Evolutionary conservation across 2,888 invertebrate species (phyloP), one percentile per base, ranked within the genome.

Genomic region (Clivina fossor): DNA sequence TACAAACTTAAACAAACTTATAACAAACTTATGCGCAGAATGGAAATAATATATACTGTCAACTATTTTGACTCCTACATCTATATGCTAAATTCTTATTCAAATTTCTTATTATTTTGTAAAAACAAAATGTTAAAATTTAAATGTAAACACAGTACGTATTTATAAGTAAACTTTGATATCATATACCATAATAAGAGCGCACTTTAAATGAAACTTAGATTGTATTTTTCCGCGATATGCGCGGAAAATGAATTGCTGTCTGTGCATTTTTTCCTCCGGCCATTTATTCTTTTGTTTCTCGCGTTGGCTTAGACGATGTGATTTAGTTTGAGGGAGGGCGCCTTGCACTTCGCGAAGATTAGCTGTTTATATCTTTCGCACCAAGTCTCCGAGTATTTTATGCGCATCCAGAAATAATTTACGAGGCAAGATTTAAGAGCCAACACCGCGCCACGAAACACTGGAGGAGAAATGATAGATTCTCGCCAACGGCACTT

Each of bases 101-200:
- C n/a, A n/a, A n/a, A n/a, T n/a, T n/a, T n/a, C n/a, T n/a, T n/a
- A n/a, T n/a, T n/a, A n/a, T n/a, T n/a, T n/a, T n/a, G n/a, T n/a
- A n/a, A n/a, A n/a, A n/a, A n/a, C n/a, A n/a, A n/a, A n/a, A n/a
- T n/a, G n/a, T n/a, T n/a, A n/a, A n/a, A n/a, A n/a, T n/a, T n/a
- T n/a, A n/a, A n/a, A n/a, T n/a, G n/a, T n/a, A n/a, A n/a, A n/a
- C n/a, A n/a, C n/a, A 15, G 26, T 46, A 16, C 8, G 38, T 20
- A 38, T 38, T 37, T 33, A 20, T 26, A 18, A 38, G 28, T 24
- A 16, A 11, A 50, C 58, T 62, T 63, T 63, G 64, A 61, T 58
- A 60, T 61, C 56, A 40, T 57, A 57, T 57, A 60, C 59, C 60
- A 58, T 61, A 60, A 58, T 56, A 57, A 50, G 60, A 60, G 60